Evolutionary conservation across 2,113 vertebrate genomes (phyloP), one percentile per base, ranked within the genome.

Genomic region (Microtus montanus): DNA sequence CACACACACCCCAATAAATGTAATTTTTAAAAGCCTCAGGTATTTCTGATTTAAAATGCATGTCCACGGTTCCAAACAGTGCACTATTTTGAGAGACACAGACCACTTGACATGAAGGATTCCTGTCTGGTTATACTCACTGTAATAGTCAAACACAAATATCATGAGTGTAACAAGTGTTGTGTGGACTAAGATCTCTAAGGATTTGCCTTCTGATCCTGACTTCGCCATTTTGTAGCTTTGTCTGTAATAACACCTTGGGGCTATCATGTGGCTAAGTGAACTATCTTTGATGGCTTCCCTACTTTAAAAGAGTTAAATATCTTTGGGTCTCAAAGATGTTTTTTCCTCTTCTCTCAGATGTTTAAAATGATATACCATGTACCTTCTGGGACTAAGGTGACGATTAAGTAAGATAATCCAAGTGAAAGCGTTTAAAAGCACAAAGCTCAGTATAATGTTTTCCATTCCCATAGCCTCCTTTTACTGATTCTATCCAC

Each of bases 401-500:
- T 92, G 41, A 87, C 71, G 14, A 87, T 73, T 87, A 95, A 87
- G 30, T 61, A 13, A 92, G 64, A 75, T 86, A 89, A 77, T 82
- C 28, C 79, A 68, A 61, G 11, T 75, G 71, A 84, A 95, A 87
- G 58, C 11, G 49, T 88, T 96, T 82, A 49, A 54, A 91, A 97
- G 70, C 38, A 94, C 64, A 85, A 74, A 96, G 52, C 82, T 80
- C 44, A 86, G 0, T 85, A 30, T 90, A 88, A 85, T 70, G 22
- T 87, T 70, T 87, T 91, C 70, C 47, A 14, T 84, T 92, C 71
- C 82, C 22, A 0, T 38, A 19, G 58, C 84, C 63, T 63, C 28
- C 96, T 92, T 95, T 95, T 82, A 90, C 79, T 92, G 71, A 88
- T 94, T 95, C 90, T 95, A 7, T 84, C 96, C 93, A 91, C 77